Base-by-base conservation (phyloP, 2,888 invertebrate species). In the Caradrina clavipalpis region DNA sequence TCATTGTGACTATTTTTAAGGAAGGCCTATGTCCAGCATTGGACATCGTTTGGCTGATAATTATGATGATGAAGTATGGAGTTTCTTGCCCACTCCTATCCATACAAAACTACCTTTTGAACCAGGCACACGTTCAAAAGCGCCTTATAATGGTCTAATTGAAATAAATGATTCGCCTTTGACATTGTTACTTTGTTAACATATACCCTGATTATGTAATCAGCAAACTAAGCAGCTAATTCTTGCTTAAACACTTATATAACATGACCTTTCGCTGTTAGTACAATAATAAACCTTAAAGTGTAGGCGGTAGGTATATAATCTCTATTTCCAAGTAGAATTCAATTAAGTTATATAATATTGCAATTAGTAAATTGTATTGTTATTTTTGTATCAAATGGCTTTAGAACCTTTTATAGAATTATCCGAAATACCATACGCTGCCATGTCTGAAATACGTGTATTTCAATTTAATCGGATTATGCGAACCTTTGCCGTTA, bases 381-480 rank as follows among this genome's bases (percentile, higher is more conserved):
- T 7, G 50, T 64, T 66, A 56, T 63, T 70, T 53, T 61, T 57
- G 21, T 53, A 56, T 15, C n/a, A 54, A 53, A 59, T 54, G 17
- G 19, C 21, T 55, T 39, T 11, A 55, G 49, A 63, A 69, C 61
- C 22, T 19, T 62, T 47, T 15, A 21, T 39, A 39, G n/a, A 62
- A 55, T 65, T 69, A 70, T 73, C 22, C 17, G 39, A 57, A n/a
- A 47, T 19, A 49, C 39, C 10, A 59, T 42, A 69, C 17, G 21
- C 19, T 1, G 26, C 47, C 39, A 49, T 70, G 78, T 76, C 57
- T 53, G 21, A 51, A 54, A 45, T 42, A 45, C 15, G 45, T 42
- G 56, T 56, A 39, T 76, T 80, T 71, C 54, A 67, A 70, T 82
- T 67, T 63, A 65, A 78, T 73, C 69, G 54, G 82, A 76, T 82